phyloP scores from a whole-genome alignment of 2,113 vertebrate genomes.

The Syrmaticus mikado region DNA sequence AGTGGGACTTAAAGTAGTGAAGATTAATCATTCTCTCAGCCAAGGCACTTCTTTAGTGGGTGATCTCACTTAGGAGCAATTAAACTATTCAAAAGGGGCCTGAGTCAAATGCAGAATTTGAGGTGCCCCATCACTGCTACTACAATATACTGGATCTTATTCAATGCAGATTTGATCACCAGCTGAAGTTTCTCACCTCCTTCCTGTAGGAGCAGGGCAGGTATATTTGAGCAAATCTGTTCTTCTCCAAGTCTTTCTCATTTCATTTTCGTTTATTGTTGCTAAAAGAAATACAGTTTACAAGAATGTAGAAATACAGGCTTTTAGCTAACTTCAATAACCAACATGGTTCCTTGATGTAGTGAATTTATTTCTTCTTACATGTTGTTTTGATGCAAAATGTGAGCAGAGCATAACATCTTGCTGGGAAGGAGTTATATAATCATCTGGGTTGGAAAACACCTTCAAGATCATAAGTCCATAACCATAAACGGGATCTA shows the following conservation, averaged over 20 bases:
- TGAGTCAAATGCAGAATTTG: accelerated
- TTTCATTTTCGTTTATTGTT: not conserved
- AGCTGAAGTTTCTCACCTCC: not conserved
- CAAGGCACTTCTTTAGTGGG: not conserved
- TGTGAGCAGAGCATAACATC: not conserved
- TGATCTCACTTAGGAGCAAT: not conserved
- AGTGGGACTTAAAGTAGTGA: not conserved
- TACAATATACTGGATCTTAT: accelerated
- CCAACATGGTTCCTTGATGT: not conserved
- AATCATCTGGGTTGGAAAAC: not conserved
- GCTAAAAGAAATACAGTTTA: not conserved
- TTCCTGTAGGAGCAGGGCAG: not conserved
- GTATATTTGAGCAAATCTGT: not conserved
- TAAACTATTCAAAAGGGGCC: not conserved
- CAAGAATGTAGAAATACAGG: not conserved
- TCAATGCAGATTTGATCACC: not conserved
- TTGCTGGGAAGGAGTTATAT: not conserved
- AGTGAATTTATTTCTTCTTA: not conserved
- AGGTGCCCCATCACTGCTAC: not conserved
- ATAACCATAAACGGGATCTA: not conserved
- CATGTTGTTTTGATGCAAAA: not conserved
- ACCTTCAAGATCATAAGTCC: not conserved
- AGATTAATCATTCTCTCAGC: not conserved
- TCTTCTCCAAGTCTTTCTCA: not conserved
- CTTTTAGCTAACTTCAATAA: not conserved